Base-by-base conservation (phyloP, 2,113 vertebrate species). In the Bucco capensis region DNA sequence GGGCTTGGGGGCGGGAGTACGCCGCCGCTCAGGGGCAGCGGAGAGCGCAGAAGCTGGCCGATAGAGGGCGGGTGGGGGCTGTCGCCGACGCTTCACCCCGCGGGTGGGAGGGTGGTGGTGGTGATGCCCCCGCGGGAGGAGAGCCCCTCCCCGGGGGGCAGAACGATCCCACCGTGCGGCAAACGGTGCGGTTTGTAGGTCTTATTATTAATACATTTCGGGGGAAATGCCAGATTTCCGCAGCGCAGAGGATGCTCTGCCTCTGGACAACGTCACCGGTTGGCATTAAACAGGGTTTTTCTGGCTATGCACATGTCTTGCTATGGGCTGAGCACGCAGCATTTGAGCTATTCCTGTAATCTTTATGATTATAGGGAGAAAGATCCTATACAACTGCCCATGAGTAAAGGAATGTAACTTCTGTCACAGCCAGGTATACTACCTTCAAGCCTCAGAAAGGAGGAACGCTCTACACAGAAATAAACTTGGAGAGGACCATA, bases 11-110 rank as follows among this genome's bases (percentile, higher is more conserved):
- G 83, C 60, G 78, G 83, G 83, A 74, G 78, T 70, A 78, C 83
- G 83, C 72, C 78, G 87, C 83, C 77, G 72, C 78, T 14, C 2
- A 24, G 19, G 13, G 12, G 18, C 14, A 8, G 30, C 0, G 33
- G 14, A 2, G 57, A 2, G 40, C 6, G 7, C 7, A 2, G 54
- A 10, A 2, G 17, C 0, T 0, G 46, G 14, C 35, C 33, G 46
- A 27, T 19, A 49, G 88, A 57, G 24, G 74, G 74, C 5, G 66
- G 24, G 15, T 8, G 9, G 24, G 14, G 9, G 30, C 42, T 10
- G 30, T 64, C 8, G 12, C 28, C 19, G 38, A 8, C 2, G 7
- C 21, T 5, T 23, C 40, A 8, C 42, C 30, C 38, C 12, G 8
- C 37, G 18, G 49, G 49, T 24, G 21, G n/a, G 31, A 13, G 28